Evolutionary conservation across 2,888 invertebrate genomes (phyloP).

Genomic region (Lydus trimaculatus): DNA sequence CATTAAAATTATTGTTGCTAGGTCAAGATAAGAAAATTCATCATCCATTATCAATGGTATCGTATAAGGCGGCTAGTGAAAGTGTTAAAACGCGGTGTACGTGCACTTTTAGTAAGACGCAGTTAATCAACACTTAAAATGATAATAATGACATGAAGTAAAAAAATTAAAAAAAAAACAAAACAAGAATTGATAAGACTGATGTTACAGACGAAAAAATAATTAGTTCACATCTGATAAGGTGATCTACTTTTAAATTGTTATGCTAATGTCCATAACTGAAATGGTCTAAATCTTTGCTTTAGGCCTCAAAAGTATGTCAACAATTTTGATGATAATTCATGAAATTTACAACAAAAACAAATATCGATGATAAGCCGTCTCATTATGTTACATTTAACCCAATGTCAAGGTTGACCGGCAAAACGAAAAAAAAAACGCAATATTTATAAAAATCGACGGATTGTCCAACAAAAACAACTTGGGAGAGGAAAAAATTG

Average conservation of each 20-base stretch:
- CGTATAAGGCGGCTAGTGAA: not conserved
- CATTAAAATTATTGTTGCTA: not conserved
- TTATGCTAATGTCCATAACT: too few relatives aligned
- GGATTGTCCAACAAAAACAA: slow-evolving; percentile 12
- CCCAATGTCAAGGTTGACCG: slow-evolving; percentile 32
- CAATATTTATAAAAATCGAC: slow-evolving; percentile 15
- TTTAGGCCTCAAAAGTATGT: too few relatives aligned
- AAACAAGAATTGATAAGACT: too few relatives aligned
- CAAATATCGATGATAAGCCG: not conserved
- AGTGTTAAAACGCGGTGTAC: not conserved
- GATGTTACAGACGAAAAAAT: too few relatives aligned
- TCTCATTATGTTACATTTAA: slow-evolving; percentile 19
- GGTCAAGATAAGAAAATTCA: not conserved
- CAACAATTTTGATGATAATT: not conserved
- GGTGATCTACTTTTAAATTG: too few relatives aligned
- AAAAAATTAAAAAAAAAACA: too few relatives aligned
- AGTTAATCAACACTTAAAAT: not conserved
- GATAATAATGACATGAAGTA: not conserved
- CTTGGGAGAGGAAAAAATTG: not conserved
- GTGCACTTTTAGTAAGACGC: not conserved
- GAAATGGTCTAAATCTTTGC: too few relatives aligned
- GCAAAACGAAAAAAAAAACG: slow-evolving; percentile 20
- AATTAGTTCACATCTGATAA: too few relatives aligned
- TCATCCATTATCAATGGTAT: not conserved
- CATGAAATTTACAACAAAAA: not conserved